Percentiles rank a stretch among this genome's conserved stretches.
Conservation (phyloP, 2,113 vertebrate genomes). For the Mormoops blainvillei region DNA sequence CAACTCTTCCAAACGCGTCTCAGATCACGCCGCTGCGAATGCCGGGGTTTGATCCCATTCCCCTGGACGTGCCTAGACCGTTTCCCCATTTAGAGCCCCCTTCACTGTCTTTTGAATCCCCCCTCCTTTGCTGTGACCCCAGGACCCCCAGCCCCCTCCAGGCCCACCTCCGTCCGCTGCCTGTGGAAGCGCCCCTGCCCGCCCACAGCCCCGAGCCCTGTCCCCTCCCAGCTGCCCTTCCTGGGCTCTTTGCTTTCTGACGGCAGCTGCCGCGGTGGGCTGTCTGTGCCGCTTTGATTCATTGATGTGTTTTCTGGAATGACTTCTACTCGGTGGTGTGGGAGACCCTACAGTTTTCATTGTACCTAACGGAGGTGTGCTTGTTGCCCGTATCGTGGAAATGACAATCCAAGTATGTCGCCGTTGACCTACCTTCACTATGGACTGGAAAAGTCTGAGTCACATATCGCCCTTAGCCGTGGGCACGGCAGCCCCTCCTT, state of each 20-base stretch:
- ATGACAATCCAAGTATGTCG: background rate
- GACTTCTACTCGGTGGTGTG: background rate
- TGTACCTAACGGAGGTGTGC: background rate
- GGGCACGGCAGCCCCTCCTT: accelerated
- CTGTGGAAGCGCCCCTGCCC: too few relatives aligned
- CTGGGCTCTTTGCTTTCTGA: background rate
- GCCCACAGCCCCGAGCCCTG: too few relatives aligned
- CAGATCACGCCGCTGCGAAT: too few relatives aligned
- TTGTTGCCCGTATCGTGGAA: background rate
- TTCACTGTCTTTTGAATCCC: too few relatives aligned
- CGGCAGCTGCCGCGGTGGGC: background rate
- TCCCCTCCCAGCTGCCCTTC: too few relatives aligned
- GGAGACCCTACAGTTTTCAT: background rate
- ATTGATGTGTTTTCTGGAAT: background rate
- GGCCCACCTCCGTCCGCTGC: too few relatives aligned
- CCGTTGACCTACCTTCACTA: background rate
- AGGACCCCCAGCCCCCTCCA: too few relatives aligned
- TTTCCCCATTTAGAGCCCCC: too few relatives aligned
- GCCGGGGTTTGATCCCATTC: too few relatives aligned
- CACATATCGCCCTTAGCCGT: background rate
- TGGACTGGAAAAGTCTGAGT: background rate
- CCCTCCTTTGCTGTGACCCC: too few relatives aligned
- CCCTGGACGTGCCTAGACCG: too few relatives aligned
- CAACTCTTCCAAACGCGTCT: too few relatives aligned
- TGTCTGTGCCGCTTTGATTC: background rate